A percentile compares a stretch with the other conserved stretches of the same genome.
Conservation (phyloP, 1,140 invertebrate species). For the Calycopis cecrops region DNA sequence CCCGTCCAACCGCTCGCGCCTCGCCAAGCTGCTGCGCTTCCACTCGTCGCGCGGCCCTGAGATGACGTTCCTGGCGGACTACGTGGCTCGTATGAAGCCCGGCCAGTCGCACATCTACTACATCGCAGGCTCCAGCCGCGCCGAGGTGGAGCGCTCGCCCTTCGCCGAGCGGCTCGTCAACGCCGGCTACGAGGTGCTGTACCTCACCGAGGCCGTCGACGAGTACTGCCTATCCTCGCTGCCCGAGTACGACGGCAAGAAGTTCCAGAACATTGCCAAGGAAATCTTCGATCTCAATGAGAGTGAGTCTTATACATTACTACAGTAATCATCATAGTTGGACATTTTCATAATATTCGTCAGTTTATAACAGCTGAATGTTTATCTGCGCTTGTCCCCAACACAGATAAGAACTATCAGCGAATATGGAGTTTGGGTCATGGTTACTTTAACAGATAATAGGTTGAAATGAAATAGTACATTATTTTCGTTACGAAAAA, state of each 20-base stretch:
- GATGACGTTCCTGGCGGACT: slow-evolving; percentile 89
- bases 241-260: slow-evolving; percentile 99
- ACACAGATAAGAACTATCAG: too few species aligned
- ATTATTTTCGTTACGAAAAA: too few species aligned
- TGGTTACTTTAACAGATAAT: too few species aligned
- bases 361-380: too few species aligned
- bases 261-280: slow-evolving; percentile 99
- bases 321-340: background rate
- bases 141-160: slow-evolving; percentile 76
- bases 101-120: slow-evolving; percentile 98
- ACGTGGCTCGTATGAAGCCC: slow-evolving; percentile 97
- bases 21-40: slow-evolving; percentile 97
- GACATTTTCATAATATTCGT: background rate
- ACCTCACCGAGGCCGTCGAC: slow-evolving; percentile 97
- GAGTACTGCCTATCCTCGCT: slow-evolving; percentile 97
- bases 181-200: slow-evolving; percentile 98
- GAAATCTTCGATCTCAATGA: slow-evolving; percentile 95
- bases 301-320: slow-evolving; percentile 36
- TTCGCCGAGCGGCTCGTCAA: slow-evolving; percentile 79
- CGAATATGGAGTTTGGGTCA: too few species aligned
- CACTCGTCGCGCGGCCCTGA: slow-evolving; percentile 83
- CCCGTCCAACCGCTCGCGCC: slow-evolving; percentile 93
- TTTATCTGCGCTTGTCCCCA: too few species aligned
- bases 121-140: slow-evolving; percentile 91
- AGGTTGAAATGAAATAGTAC: too few species aligned